Evolutionary conservation across 2,797 vertebrate species (phyloP), one percentile per base, ranked within the genome.

Genomic region (Sardinella longiceps): DNA sequence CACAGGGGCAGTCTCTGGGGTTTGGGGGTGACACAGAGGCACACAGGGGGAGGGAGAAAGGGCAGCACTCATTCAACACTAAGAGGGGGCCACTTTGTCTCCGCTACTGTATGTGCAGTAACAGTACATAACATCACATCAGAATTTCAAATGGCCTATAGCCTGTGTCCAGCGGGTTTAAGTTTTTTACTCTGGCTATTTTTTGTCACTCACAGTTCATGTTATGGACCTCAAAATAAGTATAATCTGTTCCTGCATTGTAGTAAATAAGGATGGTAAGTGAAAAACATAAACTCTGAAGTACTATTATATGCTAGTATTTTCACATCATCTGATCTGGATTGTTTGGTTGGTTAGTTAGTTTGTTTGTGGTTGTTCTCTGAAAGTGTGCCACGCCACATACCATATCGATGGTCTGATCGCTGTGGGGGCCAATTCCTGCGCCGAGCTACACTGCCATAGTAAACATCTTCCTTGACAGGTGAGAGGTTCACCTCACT

Each of bases 401-500:
- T 97, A 97, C 96, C 96, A 96, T 95, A 95, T 96, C 94, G 95
- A 94, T 94, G 95, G 91, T 95, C 95, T 94, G 96, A 95, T 93
- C 95, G 96, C 93, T 95, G 94, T 93, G 94, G 94, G 90, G 93
- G 94, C 96, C 96, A 97, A 93, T 95, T 97, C 96, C 95, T 93
- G 93, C 94, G 95, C 90, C 94, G 94, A 92, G 94, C 95, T 96
- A 95, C 95, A 96, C 96, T 96, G 95, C 95, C 94, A 97, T 96
- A 97, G 96, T 96, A 96, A 96, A 96, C 95, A 94, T 96, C 95
- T 90, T 97, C 96, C 96, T 96, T 96, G 94, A 94, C 91, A 90
- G 96, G 96, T 93, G 97, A 97, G 94, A 96, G 95, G 95, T 96
- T 95, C 94, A 96, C 96, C 96, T 97, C 97, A 96, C 96, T 96